Evolutionary conservation across 2,888 invertebrate species (phyloP), one percentile per base, ranked within the genome.

Genomic region (Eupithecia exiguata): DNA sequence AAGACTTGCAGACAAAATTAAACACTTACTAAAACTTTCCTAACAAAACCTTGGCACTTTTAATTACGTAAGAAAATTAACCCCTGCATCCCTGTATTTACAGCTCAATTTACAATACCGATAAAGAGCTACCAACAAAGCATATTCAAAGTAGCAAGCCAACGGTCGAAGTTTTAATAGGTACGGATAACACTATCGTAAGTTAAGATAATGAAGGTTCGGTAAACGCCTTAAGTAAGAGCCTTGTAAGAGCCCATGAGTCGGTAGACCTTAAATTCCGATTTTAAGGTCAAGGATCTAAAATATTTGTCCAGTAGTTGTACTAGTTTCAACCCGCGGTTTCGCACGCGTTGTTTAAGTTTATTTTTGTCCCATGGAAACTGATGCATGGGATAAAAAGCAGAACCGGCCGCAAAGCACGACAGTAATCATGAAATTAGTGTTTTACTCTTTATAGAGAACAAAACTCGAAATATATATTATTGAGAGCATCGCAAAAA

Each of bases 121-220:
- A 40, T 77, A 73, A 74, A 73, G 70, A 66, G 63, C 66, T 61
- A 72, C 62, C 65, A 77, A 77, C 76, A 79, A 79, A 74, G 76
- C 76, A 77, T 77, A 77, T 74, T 76, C 72, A 72, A 77, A 72
- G 73, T 71, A 70, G 76, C 73, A 73, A 73, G 69, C 46, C 70
- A 74, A 77, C 74, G 74, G 69, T 36, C 70, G 53, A 76, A 77
- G 73, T 78, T 76, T 71, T 75, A 75, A 78, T 76, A 67, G 74
- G 69, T 74, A 66, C 38, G 72, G 72, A 70, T 66, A 74, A 75
- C 74, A 74, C 70, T 72, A 73, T 71, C 74, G 70, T 75, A 62
- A 77, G 49, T 74, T 76, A 69, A 18, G 38, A 35, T 66, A 72
- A 71, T 72, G 66, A 66, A 38, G 66, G 66, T 66, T 66, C 12